Conservation (phyloP, 1,140 invertebrate species). For the Drosophila teissieri region DNA sequence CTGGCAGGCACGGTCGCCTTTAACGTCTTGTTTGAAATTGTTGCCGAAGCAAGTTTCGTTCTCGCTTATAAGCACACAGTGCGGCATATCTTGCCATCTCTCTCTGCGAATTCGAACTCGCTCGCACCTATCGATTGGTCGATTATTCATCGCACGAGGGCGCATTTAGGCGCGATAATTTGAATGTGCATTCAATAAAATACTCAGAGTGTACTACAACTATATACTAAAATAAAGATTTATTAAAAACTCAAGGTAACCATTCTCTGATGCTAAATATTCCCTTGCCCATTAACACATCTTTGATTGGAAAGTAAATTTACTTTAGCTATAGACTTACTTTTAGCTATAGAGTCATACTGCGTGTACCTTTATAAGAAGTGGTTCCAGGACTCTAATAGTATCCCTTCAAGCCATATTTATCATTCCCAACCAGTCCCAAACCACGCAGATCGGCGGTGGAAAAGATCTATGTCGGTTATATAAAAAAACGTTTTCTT, state of each 20-base stretch:
- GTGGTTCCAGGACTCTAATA: background rate
- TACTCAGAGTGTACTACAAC: no score
- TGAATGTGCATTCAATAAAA: background rate
- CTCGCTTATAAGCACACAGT: slow-evolving; percentile 32
- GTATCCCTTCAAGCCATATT: background rate
- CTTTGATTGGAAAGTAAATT: no score
- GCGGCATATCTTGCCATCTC: background rate
- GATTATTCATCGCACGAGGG: background rate
- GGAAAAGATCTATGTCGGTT: slow-evolving; percentile 27
- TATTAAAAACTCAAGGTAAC: no score
- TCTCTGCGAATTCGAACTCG: slow-evolving; percentile 2
- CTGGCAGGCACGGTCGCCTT: slow-evolving; percentile 49
- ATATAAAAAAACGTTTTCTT: slow-evolving; percentile 80
- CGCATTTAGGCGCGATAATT: background rate
- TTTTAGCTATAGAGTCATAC: no score
- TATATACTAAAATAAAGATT: no score
- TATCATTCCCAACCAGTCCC: background rate
- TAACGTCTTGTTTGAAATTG: slow-evolving; percentile 74
- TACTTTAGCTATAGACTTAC: no score
- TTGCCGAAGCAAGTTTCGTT: slow-evolving; percentile 51
- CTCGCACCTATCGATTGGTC: slow-evolving; percentile 1
- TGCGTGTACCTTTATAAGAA: no score
- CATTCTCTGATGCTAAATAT: no score
- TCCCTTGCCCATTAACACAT: no score
- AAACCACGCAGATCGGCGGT: slow-evolving; percentile 4